Conservation (phyloP, 2,888 invertebrate genomes). For the Boloria selene region DNA sequence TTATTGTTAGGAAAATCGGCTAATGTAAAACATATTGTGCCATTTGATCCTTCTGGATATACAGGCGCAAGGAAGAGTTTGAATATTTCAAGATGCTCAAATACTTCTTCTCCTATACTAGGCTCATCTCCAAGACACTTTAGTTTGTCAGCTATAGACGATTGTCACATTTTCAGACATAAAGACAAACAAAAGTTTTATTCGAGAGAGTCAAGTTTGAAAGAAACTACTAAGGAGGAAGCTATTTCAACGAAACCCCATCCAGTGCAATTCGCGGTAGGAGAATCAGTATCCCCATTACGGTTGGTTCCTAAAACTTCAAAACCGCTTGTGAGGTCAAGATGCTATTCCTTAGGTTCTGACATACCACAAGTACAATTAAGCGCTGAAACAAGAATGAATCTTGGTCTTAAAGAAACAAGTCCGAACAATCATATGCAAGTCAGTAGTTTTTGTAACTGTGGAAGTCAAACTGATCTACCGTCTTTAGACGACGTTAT, state of each 20-base stretch:
- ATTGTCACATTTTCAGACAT: slow-evolving; percentile 73
- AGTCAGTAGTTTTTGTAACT: slow-evolving; percentile 83
- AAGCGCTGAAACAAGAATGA: slow-evolving; percentile 84
- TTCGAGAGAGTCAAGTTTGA: slow-evolving; percentile 72
- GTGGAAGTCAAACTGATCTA: slow-evolving; percentile 88
- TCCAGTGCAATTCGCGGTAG: slow-evolving; percentile 86
- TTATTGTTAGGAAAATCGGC: slow-evolving; percentile 87
- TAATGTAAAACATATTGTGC: slow-evolving; percentile 89
- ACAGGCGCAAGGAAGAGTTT: slow-evolving; percentile 78
- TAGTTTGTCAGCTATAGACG: slow-evolving; percentile 86
- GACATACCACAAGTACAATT: slow-evolving; percentile 79
- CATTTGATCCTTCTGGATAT: slow-evolving; percentile 86
- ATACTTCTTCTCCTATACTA: slow-evolving; percentile 73
- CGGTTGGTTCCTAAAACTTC: slow-evolving; percentile 56
- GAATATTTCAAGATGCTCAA: slow-evolving; percentile 59
- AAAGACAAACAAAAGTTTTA: slow-evolving; percentile 74
- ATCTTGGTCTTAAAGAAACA: slow-evolving; percentile 83
- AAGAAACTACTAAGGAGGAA: slow-evolving; percentile 69
- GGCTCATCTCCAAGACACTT: slow-evolving; percentile 85
- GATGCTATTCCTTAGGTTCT: slow-evolving; percentile 87
- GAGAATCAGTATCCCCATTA: slow-evolving; percentile 84
- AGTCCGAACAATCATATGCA: slow-evolving; percentile 69
- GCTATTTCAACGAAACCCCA: slow-evolving; percentile 49
- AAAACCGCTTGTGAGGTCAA: slow-evolving; percentile 64
- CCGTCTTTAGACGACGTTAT: slow-evolving; percentile 84